Evolutionary conservation across 2,888 invertebrate genomes (phyloP).

Genomic region (Lasioglossum calceatum): DNA sequence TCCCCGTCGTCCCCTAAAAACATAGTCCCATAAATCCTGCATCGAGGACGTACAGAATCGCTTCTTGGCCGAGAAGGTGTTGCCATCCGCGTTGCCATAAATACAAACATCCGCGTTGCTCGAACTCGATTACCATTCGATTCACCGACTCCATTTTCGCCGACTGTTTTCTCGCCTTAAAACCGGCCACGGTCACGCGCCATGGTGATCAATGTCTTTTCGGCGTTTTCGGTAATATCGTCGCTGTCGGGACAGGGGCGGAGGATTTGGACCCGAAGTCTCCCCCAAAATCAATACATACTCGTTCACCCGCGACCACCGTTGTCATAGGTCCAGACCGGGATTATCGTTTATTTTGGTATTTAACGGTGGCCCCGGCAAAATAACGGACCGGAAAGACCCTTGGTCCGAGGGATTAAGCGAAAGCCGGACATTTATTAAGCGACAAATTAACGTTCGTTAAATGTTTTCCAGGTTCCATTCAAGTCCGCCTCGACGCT

Average conservation of each 20-base stretch:
- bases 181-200: background rate
- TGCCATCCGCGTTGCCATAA: constrained; percentile 1
- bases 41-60: background rate
- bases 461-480: constrained; percentile 42
- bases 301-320: constrained; percentile 45
- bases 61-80: background rate
- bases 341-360: constrained; percentile 64
- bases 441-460: constrained; percentile 40
- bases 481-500: constrained; percentile 1
- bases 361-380: constrained; percentile 45
- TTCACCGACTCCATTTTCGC: background rate
- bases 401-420: constrained; percentile 49
- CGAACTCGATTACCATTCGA: constrained; percentile 37
- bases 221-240: constrained; percentile 31
- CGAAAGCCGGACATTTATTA: constrained; percentile 49
- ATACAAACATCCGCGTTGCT: constrained; percentile 17
- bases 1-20: background rate
- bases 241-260: constrained; percentile 4
- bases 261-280: constrained; percentile 47
- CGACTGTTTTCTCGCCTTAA: constrained; percentile 14
- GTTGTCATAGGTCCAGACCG: constrained; percentile 69
- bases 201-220: constrained; percentile 50
- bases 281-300: constrained; percentile 71
- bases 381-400: constrained; percentile 37
- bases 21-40: constrained; percentile 11